Conservation (phyloP, 2,888 invertebrate genomes). For the Sarcophaga variegata region DNA sequence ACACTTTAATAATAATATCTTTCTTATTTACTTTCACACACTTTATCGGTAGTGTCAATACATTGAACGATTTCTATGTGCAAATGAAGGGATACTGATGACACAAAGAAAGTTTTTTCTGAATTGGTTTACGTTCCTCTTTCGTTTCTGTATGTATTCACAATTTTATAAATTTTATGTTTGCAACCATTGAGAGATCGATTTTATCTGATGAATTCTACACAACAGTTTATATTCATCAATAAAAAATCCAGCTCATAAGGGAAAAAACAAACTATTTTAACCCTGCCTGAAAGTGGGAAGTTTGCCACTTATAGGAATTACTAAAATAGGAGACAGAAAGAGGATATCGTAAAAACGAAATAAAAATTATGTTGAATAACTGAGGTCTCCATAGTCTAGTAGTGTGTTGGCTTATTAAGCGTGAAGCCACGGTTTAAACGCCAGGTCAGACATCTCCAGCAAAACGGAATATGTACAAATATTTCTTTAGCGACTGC, state of each 20-base stretch:
- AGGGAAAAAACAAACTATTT: too few species aligned
- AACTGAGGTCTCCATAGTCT: too few species aligned
- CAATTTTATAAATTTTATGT: constrained; percentile 5
- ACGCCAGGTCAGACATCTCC: too few species aligned
- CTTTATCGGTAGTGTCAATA: constrained; percentile 22
- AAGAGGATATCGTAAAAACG: too few species aligned
- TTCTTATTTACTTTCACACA: constrained; percentile 22
- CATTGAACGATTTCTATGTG: neutral
- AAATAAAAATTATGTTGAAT: too few species aligned
- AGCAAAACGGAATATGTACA: too few species aligned
- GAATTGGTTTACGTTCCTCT: neutral
- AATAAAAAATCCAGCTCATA: neutral
- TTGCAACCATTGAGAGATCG: neutral
- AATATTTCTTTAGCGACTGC: too few species aligned
- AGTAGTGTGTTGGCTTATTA: too few species aligned
- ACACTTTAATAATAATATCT: neutral
- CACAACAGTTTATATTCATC: neutral
- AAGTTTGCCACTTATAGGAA: too few species aligned
- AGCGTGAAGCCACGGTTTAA: too few species aligned
- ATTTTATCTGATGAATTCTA: neutral
- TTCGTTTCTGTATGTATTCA: neutral
- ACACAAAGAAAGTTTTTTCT: neutral
- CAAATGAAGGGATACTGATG: neutral
- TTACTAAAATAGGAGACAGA: too few species aligned
- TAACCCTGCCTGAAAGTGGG: too few species aligned